Base-by-base conservation (phyloP, 2,797 vertebrate species). In the Psittacula echo region DNA sequence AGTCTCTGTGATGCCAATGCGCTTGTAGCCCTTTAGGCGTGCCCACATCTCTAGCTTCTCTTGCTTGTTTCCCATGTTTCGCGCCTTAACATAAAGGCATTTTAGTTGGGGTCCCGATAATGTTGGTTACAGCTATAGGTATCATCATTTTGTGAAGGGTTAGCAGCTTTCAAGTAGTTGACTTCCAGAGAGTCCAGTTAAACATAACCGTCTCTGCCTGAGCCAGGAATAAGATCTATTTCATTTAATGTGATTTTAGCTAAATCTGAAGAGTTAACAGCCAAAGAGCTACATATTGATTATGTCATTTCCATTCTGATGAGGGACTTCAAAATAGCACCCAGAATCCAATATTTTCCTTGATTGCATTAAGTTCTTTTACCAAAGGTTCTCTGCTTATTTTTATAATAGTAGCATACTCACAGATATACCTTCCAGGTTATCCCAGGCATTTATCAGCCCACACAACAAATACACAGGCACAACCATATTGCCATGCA, bases 211-310 rank as follows among this genome's bases (percentile, higher is more conserved):
- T 45, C 77, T 76, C 50, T 62, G 58, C 18, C 66, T 2, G 0
- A 90, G 54, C 71, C 93, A 94, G 41, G 47, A 90, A 88, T 88
- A 94, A 87, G 87, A 91, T 84, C 85, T 90, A 90, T 90, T 86
- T n/a, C 19, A 64, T 88, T 93, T 91, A 96, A 91, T n/a, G 76
- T 89, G 70, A 94, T 90, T 90, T 96, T 91, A 82, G 94, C 64
- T 91, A 92, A 87, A 94, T 90, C 64, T 94, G 64, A 88, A 79
- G 79, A 88, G 85, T 90, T 93, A 94, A 90, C 76, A 90, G 76
- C 47, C 85, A 78, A 93, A 96, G 66, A 96, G 79, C 77, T 93
- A 87, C 54, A 45, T 94, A 96, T 95, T 85, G 94, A 96, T 93
- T 89, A 94, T 37, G 58, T 45, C 85, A 84, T 82, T 91, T 94